A percentile compares a stretch with the other conserved stretches of the same genome.
phyloP scores from a whole-genome alignment of 2,113 vertebrate genomes.

The Hemibagrus wyckioides region DNA sequence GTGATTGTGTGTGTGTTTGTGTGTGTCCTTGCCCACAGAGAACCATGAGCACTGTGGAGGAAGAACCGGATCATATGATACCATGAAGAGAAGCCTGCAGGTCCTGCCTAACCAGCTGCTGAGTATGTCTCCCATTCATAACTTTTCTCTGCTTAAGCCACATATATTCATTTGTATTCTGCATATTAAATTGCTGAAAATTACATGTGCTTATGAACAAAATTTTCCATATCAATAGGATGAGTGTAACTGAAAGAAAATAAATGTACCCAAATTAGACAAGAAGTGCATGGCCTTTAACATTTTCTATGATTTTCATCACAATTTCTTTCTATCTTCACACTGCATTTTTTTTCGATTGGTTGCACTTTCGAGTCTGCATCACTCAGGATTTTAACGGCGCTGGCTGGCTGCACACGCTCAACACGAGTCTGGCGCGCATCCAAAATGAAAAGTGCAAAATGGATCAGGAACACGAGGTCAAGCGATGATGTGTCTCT shows the following conservation, averaged over 20 bases:
- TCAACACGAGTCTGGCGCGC: constrained; percentile 52
- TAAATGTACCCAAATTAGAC: not conserved
- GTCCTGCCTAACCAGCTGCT: constrained; percentile 97
- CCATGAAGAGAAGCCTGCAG: constrained; percentile 99
- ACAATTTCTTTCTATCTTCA: not conserved
- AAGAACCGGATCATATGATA: constrained; percentile 96
- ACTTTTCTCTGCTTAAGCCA: not conserved
- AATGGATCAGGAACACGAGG: constrained; percentile 64
- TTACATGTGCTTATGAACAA: not conserved
- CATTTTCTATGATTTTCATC: not conserved
- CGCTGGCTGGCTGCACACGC: constrained; percentile 34
- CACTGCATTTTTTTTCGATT: not conserved
- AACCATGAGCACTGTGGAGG: constrained; percentile 98
- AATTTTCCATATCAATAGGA: not conserved
- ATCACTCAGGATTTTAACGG: constrained; percentile 46
- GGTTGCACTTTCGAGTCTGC: not conserved
- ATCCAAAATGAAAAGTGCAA: constrained; percentile 59
- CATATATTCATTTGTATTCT: not conserved
- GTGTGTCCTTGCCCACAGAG: constrained; percentile 72
- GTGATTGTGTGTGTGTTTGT: constrained; percentile 23
- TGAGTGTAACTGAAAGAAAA: not conserved
- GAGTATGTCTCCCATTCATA: constrained; percentile 81
- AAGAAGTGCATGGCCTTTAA: not conserved
- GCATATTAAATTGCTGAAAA: not conserved
- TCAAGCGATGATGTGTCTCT: constrained; percentile 38